phyloP scores from a whole-genome alignment of 2,888 invertebrate genomes.

The Leptothorax acervorum region DNA sequence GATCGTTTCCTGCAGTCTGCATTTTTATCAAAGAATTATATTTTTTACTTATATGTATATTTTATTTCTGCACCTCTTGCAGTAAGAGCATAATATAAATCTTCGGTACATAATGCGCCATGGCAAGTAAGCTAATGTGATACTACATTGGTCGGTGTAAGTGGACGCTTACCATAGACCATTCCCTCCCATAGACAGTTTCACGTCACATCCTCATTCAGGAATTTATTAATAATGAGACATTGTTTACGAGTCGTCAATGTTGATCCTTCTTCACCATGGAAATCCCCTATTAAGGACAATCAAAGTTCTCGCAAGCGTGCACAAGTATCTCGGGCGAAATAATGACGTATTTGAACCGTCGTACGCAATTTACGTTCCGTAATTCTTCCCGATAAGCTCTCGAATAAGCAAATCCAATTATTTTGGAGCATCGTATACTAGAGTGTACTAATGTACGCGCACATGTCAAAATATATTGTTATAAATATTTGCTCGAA shows the following conservation, averaged over 20 bases:
- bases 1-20: neutral
- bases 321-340: neutral
- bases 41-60: neutral
- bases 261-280: conserved; percentile 55
- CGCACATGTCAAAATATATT: neutral
- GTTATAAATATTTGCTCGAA: neutral
- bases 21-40: neutral
- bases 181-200: conserved; percentile 61
- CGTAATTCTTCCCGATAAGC: neutral
- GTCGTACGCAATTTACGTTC: neutral
- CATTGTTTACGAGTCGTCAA: conserved; percentile 78
- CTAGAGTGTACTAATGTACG: no score
- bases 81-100: conserved; percentile 33
- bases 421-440: neutral
- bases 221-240: conserved; percentile 77
- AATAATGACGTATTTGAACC: neutral
- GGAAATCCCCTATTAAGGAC: conserved; percentile 42
- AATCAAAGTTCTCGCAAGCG: conserved; percentile 31
- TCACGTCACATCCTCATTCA: conserved; percentile 82
- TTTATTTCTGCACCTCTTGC: neutral
- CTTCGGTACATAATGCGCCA: conserved; percentile 32
- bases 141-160: conserved; percentile 46
- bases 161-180: conserved; percentile 53
- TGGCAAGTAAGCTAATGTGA: conserved; percentile 35
- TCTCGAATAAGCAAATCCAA: neutral